phyloP scores from a whole-genome alignment of 2,113 vertebrate species.

The Osmerus mordax region DNA sequence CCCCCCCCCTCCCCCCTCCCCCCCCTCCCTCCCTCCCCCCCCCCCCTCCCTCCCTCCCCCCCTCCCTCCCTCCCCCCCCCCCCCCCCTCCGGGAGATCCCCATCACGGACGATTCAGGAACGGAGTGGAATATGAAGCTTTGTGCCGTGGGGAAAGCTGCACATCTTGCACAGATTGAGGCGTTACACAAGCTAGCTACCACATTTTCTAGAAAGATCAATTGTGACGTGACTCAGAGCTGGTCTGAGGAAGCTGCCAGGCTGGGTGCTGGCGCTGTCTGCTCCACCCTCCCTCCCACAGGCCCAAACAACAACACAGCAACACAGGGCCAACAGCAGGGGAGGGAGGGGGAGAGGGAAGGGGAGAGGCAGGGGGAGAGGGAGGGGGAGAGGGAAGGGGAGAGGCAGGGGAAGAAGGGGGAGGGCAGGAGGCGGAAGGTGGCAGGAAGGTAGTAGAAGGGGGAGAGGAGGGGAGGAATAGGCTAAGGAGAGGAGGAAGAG shows the following conservation, averaged over 20 bases:
- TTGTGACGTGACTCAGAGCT: constrained; percentile 72
- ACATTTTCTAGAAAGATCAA: constrained; percentile 71
- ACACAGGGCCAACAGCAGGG: constrained; percentile 51
- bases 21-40: too few species aligned
- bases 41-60: constrained; percentile 25
- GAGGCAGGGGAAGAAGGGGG: background rate
- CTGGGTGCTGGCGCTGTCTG: constrained; percentile 50
- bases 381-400: background rate
- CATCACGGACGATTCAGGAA: constrained; percentile 37
- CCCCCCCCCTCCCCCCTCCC: constrained; percentile 25
- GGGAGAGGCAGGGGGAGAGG: background rate
- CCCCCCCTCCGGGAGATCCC: constrained; percentile 23
- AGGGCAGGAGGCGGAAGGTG: constrained; percentile 21
- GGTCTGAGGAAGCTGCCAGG: constrained; percentile 68
- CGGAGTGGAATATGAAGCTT: constrained; percentile 28
- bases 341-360: constrained; percentile 1
- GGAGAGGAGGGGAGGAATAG: background rate
- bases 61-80: constrained; percentile 25
- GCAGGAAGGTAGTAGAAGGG: background rate
- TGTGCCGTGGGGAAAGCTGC: constrained; percentile 45
- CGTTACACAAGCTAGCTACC: constrained; percentile 56
- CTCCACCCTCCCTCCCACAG: constrained; percentile 59
- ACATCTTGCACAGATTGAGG: constrained; percentile 63
- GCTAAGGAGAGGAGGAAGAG: too few species aligned
- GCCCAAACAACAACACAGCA: constrained; percentile 50